phyloP scores from a whole-genome alignment of 2,888 invertebrate species.

The Agriopis marginaria region DNA sequence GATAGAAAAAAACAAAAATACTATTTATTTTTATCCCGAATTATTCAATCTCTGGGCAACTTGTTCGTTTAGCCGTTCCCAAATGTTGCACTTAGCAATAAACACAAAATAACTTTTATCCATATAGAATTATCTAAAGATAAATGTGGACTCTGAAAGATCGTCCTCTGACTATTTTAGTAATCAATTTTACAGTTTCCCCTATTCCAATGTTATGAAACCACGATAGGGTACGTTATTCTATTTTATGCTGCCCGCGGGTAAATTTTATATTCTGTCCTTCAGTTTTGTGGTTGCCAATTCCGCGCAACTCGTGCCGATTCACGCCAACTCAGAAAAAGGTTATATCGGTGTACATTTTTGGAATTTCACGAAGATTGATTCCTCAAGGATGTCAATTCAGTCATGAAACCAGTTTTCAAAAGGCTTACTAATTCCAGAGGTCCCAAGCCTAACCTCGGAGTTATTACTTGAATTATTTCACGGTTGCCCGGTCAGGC shows the following conservation, averaged over 20 bases:
- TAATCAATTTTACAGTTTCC: not conserved
- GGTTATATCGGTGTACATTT: not conserved
- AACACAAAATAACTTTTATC: no score
- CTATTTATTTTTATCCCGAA: no score
- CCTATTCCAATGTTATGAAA: not conserved
- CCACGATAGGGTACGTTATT: not conserved
- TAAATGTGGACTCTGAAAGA: no score
- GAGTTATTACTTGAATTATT: slow-evolving; percentile 45
- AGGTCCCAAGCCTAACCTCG: slow-evolving; percentile 24
- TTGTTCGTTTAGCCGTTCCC: no score
- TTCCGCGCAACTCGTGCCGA: not conserved
- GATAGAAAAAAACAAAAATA: no score
- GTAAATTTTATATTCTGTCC: slow-evolving; percentile 13
- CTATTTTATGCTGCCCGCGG: slow-evolving; percentile 1
- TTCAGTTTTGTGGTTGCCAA: slow-evolving; percentile 8
- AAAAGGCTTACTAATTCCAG: slow-evolving; percentile 20
- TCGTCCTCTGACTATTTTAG: not conserved
- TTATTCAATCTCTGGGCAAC: no score
- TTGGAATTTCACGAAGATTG: not conserved
- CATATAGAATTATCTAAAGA: no score
- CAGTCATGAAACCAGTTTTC: not conserved
- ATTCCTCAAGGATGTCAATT: not conserved
- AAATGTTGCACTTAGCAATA: no score
- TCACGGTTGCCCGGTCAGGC: slow-evolving; percentile 41
- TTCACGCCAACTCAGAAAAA: not conserved